A percentile compares a stretch with the other conserved stretches of the same genome.
phyloP scores from a whole-genome alignment of 2,888 invertebrate genomes.

The Trachelus troglodyta region DNA sequence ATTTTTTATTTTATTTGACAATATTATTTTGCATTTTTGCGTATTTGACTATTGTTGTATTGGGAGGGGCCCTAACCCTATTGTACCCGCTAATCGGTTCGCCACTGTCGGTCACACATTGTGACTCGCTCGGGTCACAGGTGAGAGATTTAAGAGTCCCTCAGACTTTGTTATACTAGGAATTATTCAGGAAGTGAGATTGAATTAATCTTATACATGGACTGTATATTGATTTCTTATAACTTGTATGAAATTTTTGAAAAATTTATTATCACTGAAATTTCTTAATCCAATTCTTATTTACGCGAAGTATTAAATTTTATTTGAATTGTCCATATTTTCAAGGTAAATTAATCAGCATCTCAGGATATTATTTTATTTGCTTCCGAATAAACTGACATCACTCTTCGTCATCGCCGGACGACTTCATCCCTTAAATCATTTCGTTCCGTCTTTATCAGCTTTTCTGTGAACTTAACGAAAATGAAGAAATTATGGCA shows the following conservation, averaged over 20 bases:
- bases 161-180: slow-evolving; percentile 25
- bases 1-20: neutral
- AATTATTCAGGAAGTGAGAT: slow-evolving; percentile 37
- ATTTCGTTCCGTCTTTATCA: neutral
- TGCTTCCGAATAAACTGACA: neutral
- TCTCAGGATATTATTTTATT: neutral
- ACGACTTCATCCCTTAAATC: neutral
- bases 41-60: neutral
- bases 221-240: neutral
- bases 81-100: slow-evolving; percentile 26
- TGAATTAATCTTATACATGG: slow-evolving; percentile 12
- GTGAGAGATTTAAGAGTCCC: slow-evolving; percentile 52
- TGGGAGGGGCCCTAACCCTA: neutral
- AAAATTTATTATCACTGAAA: neutral
- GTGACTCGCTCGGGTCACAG: slow-evolving; percentile 53
- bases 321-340: neutral
- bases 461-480: neutral
- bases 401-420: neutral
- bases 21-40: neutral
- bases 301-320: neutral
- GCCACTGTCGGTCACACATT: slow-evolving; percentile 47
- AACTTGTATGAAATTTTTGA: neutral
- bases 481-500: slow-evolving; percentile 42
- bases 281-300: neutral
- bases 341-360: neutral